Evolutionary conservation across 1,140 invertebrate genomes (phyloP).

Genomic region (Melanaphis sacchari): DNA sequence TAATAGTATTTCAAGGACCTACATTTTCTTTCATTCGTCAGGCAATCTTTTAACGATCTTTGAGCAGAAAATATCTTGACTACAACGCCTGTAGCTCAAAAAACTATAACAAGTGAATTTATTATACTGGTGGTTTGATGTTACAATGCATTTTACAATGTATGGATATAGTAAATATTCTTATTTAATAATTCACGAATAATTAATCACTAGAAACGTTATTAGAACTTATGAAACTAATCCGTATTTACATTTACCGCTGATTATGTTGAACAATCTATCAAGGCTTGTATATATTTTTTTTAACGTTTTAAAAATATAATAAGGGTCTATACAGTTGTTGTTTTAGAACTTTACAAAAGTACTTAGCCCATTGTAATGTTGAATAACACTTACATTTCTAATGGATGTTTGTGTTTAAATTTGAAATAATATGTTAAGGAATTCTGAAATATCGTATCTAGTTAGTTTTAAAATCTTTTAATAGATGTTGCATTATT

Average conservation of each 20-base stretch:
- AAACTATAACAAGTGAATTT: slow-evolving; percentile 29
- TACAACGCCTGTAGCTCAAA: not conserved
- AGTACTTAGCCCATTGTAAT: not conserved
- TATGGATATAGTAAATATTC: not conserved
- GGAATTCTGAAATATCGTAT: not conserved
- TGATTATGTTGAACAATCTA: not conserved
- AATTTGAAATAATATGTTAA: not conserved
- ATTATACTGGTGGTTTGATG: not conserved
- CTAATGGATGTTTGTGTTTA: not conserved
- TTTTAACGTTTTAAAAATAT: not conserved
- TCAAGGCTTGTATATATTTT: not conserved
- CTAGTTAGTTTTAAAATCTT: not conserved
- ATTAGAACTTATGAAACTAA: not conserved
- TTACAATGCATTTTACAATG: not conserved
- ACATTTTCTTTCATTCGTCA: slow-evolving; percentile 6
- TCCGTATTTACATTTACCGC: not conserved
- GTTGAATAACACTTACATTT: not conserved
- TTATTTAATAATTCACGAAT: slow-evolving; percentile 3
- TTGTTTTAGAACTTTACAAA: not conserved
- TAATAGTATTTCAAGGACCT: slow-evolving; percentile 10
- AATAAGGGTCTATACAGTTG: not conserved
- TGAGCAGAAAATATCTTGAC: slow-evolving; percentile 8
- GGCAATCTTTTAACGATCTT: slow-evolving; percentile 9
- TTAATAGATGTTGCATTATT: slow-evolving; percentile 24
- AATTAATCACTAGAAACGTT: not conserved